Evolutionary conservation across 23 tunicate genomes (phyloP), one percentile per base, ranked within the genome.

Genomic region (Clavelina lepadiformis): DNA sequence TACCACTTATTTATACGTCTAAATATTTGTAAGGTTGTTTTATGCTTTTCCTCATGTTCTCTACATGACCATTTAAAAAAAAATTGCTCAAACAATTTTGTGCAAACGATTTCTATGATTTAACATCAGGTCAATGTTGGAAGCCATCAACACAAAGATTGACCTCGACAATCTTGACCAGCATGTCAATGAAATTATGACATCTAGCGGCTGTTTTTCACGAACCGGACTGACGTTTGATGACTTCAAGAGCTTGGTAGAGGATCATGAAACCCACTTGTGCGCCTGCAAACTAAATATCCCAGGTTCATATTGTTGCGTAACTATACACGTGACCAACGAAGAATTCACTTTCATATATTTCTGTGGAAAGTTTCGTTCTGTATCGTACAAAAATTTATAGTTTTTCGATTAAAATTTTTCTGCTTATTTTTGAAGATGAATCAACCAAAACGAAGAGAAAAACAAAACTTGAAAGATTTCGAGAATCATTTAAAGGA

Each of bases 211-310:
- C 6, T 51, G 44, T 2, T 60, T 29, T 28, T 27, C 38, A 35
- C 61, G 69, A 50, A 15, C 15, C 3, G 65, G 56, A 0, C 53
- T 86, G 45, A 78, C 80, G 3, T 51, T 72, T 19, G 1, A 71
- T 0, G 81, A 86, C 50, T 86, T 86, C 71, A 75, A 86, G 28
- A 70, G 2, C 20, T 22, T 83, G 5, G 76, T 83, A 77, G 38
- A 28, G 59, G 60, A 60, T 6, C 63, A 80, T 35, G 28, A 62
- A 1, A 41, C n/a, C n/a, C n/a, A n/a, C n/a, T n/a, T n/a, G n/a
- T n/a, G n/a, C n/a, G n/a, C n/a, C n/a, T n/a, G n/a, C n/a, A n/a
- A n/a, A n/a, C n/a, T n/a, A n/a, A n/a, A n/a, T n/a, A n/a, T n/a
- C n/a, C n/a, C n/a, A n/a, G n/a, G n/a, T n/a, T n/a, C n/a, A n/a